Percentiles rank a stretch among this genome's conserved stretches.
Conservation (phyloP, 2,797 vertebrate species). For the Pseudomugil tenellus region DNA sequence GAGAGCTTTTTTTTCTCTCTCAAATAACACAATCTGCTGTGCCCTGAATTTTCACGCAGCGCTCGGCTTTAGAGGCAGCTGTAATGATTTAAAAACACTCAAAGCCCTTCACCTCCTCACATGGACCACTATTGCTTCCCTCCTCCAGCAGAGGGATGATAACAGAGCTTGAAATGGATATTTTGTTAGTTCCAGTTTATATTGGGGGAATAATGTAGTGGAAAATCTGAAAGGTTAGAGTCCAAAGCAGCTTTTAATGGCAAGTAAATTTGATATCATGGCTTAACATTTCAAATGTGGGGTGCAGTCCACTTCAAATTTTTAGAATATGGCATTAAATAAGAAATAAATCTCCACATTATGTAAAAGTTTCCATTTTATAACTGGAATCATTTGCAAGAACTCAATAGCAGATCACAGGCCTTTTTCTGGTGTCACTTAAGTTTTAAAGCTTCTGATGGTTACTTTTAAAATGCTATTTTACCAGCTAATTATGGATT, state of each 20-base stretch:
- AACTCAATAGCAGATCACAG: not conserved
- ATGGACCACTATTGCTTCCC: slow-evolving; percentile 26
- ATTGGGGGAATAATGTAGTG: slow-evolving; percentile 11
- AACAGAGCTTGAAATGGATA: slow-evolving; percentile 36
- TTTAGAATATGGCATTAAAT: not conserved
- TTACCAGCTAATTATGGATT: not conserved
- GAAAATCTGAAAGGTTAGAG: slow-evolving; percentile 17
- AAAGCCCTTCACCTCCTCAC: slow-evolving; percentile 47
- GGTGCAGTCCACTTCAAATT: slow-evolving; percentile 13
- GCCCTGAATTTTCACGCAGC: slow-evolving; percentile 27
- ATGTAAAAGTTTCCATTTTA: too few relatives aligned
- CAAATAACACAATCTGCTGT: slow-evolving; percentile 21
- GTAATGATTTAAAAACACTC: slow-evolving; percentile 39
- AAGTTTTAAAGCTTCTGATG: slow-evolving; percentile 2
- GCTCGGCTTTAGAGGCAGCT: slow-evolving; percentile 24
- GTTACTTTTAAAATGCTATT: not conserved
- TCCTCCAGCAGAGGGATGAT: slow-evolving; percentile 25
- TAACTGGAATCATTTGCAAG: not conserved
- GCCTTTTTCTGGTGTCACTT: slow-evolving; percentile 9
- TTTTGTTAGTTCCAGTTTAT: slow-evolving; percentile 27
- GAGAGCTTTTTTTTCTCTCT: slow-evolving; percentile 32
- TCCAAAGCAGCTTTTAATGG: slow-evolving; percentile 27
- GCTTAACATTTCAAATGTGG: slow-evolving; percentile 15
- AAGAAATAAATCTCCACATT: not conserved
- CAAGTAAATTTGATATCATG: slow-evolving; percentile 28